A percentile compares a stretch with the other conserved stretches of the same genome.
These are phyloP conservation scores for Progne subis DNA, from an alignment of 2,113 vertebrate species.

Conservation along the genomic window DNA sequence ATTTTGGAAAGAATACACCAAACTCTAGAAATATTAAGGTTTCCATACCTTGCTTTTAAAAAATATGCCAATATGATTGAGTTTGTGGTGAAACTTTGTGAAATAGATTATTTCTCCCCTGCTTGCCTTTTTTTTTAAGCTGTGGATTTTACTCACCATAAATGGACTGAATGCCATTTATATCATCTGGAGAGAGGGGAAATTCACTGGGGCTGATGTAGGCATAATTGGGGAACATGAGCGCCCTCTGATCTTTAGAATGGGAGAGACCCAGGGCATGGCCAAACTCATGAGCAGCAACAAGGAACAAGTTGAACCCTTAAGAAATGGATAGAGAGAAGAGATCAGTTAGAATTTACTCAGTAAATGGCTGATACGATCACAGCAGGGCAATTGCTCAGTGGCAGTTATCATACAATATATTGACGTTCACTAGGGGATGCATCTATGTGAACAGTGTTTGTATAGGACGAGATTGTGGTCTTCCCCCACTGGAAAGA, in stretches of 20 bases:
- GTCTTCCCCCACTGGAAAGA: not conserved
- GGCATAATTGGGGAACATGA: conserved; percentile 88
- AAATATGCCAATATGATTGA: not conserved
- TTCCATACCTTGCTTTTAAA: not conserved
- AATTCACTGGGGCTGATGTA: conserved; percentile 77
- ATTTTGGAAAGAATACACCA: not conserved
- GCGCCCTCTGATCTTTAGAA: conserved; percentile 82
- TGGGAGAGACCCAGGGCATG: conserved; percentile 90
- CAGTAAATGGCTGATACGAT: not conserved
- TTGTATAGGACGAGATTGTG: not conserved
- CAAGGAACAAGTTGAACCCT: conserved; percentile 89
- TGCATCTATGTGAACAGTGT: not conserved
- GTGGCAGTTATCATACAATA: not conserved
- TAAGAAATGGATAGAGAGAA: not conserved
- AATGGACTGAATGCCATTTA: conserved; percentile 87
- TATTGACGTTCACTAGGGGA: not conserved
- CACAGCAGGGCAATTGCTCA: not conserved
- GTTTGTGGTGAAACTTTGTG: conserved; percentile 2
- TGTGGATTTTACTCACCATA: conserved; percentile 81
- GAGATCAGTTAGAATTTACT: not conserved
- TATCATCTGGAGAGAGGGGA: conserved; percentile 84
- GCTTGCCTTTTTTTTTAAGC: not conserved
- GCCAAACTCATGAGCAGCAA: conserved; percentile 95
- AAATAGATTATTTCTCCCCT: not conserved
- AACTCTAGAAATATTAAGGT: not conserved